Evolutionary conservation across 1,140 invertebrate genomes (phyloP), one percentile per base, ranked within the genome.

Genomic region (Aphelinus certus): DNA sequence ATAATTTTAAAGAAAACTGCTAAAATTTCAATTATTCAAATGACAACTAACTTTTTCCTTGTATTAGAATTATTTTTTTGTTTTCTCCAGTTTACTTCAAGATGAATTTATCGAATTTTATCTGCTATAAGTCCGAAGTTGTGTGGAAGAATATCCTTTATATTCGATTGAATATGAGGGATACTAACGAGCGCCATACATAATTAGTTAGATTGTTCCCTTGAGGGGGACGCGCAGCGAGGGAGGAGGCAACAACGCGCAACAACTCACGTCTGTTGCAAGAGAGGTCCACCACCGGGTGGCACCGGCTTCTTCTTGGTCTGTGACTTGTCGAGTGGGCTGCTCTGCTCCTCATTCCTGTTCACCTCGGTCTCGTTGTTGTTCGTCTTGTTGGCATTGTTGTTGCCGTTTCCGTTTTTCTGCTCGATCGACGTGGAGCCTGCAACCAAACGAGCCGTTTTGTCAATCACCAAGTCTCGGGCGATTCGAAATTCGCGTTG

Each of bases 241-340:
- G 4, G 51, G 9, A 53, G 4, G 51, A 53, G 4, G 51, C 51
- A 6, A 9, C 4, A 9, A 4, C 51, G 4, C 51, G 51, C n/a
- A 49, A 7, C 26, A 26, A 83, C 83, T 87, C 82, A 90, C 89
- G 86, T 81, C 79, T 90, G 88, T 62, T 89, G 88, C 69, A 90
- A 79, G 57, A 90, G 83, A 79, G 89, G 88, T 75, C 88, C 88
- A 69, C 85, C 85, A 71, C 85, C 83, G 58, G 77, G 82, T 42
- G 62, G 80, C 1, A n/a, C 46, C 58, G 82, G 77, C 76, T 86
- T 87, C 78, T 88, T 88, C 77, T 86, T 87, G 0, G 79, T 76
- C 73, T 85, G 84, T 5, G 79, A 79, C 65, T 86, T 77, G 74
- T 87, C 85, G 62, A 81, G 58, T 26, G 81, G 79, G 51, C 83